phyloP scores from a whole-genome alignment of 2,113 vertebrate species.

The Fregata magnificens region DNA sequence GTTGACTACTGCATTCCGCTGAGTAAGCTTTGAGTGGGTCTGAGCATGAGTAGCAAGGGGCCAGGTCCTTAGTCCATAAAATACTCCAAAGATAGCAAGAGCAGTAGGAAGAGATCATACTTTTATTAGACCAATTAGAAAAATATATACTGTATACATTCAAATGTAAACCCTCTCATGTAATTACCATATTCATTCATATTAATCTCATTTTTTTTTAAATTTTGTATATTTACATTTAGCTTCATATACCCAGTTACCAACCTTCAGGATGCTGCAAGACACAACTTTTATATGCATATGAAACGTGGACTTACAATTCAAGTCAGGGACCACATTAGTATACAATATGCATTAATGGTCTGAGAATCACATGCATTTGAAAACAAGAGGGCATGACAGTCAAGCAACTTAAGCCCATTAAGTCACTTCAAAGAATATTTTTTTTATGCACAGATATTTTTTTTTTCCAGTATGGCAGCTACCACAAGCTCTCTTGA shows the following conservation, averaged over 20 bases:
- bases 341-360: neutral
- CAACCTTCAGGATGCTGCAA: neutral
- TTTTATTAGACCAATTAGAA: neutral
- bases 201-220: neutral
- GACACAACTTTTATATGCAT: neutral
- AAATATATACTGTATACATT: neutral
- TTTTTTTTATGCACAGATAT: neutral
- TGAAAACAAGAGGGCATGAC: neutral
- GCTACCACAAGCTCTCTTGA: neutral
- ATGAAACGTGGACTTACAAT: accelerated
- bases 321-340: neutral
- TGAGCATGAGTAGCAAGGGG: neutral
- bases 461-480: neutral
- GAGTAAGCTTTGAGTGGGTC: neutral
- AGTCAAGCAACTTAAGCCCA: neutral
- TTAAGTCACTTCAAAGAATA: neutral
- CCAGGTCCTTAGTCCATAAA: neutral
- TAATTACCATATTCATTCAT: neutral
- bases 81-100: neutral
- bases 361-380: neutral
- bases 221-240: neutral
- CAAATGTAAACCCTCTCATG: neutral
- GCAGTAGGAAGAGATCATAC: neutral
- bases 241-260: neutral
- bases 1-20: neutral